Conservation (phyloP, 2,113 vertebrate species). For the Neodon shergylaensis region DNA sequence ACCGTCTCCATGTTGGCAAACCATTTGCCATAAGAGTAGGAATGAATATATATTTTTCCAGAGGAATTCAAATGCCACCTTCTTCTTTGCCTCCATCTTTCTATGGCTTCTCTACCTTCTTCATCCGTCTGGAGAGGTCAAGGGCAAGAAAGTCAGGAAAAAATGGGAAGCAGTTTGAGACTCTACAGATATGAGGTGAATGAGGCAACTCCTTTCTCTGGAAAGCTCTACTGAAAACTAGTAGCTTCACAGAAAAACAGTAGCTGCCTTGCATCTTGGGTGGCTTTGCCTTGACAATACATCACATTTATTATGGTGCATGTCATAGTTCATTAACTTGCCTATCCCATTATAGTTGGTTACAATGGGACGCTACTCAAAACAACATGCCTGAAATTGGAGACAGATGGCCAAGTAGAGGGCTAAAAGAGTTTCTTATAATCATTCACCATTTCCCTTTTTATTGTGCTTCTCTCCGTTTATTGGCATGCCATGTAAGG, state of each 20-base stretch:
- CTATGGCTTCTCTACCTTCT: background rate
- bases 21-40: background rate
- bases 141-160: conserved; percentile 50
- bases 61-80: background rate
- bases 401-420: conserved; percentile 78
- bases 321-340: conserved; percentile 75
- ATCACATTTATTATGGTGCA: conserved; percentile 76
- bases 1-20: background rate
- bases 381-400: conserved; percentile 81
- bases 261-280: conserved; percentile 78
- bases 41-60: background rate
- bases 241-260: conserved; percentile 75
- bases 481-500: conserved; percentile 47
- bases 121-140: conserved; percentile 36
- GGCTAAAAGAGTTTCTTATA: conserved; percentile 57
- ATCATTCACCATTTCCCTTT: conserved; percentile 61
- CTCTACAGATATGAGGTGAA: conserved; percentile 56
- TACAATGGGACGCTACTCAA: conserved; percentile 78
- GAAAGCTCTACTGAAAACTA: conserved; percentile 53
- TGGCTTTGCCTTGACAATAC: conserved; percentile 72
- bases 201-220: conserved; percentile 27
- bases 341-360: conserved; percentile 75
- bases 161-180: conserved; percentile 1
- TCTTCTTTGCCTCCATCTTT: conserved; percentile 17
- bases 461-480: conserved; percentile 60